Evolutionary conservation across 92 coral and sea anemone genomes (phyloP).

Genomic region (Epizoanthus ramosus): DNA sequence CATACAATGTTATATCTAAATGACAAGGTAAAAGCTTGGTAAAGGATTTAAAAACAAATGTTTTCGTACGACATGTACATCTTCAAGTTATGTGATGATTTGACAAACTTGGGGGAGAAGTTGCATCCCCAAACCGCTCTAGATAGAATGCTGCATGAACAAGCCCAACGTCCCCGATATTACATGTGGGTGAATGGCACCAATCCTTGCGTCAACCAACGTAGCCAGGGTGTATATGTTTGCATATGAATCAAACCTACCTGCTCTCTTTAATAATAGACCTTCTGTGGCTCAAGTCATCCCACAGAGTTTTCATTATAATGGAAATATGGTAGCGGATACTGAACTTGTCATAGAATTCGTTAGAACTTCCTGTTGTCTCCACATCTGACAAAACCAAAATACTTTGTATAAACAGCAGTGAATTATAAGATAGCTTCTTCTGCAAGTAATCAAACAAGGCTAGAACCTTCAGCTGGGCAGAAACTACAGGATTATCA

Average conservation of each 20-base stretch:
- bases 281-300: constrained; percentile 77
- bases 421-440: background rate
- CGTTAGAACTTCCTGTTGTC: constrained; percentile 96
- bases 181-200: too few species aligned
- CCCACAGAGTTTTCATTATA: constrained; percentile 97
- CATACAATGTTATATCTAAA: too few species aligned
- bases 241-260: constrained; percentile 37
- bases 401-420: background rate
- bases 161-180: background rate
- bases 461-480: background rate
- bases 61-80: too few species aligned
- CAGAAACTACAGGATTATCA: too few species aligned
- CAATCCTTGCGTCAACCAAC: too few species aligned
- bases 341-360: constrained; percentile 95
- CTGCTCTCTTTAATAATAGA: constrained; percentile 92
- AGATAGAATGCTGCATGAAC: background rate
- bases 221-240: too few species aligned
- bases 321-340: constrained; percentile 96
- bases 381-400: constrained; percentile 82
- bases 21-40: too few species aligned
- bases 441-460: background rate
- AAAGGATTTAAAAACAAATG: too few species aligned
- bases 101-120: too few species aligned
- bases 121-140: background rate
- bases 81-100: too few species aligned